These are phyloP conservation scores for Acanthoscelides obtectus DNA, from an alignment of 2,888 invertebrate species.

Conservation along the genomic window DNA sequence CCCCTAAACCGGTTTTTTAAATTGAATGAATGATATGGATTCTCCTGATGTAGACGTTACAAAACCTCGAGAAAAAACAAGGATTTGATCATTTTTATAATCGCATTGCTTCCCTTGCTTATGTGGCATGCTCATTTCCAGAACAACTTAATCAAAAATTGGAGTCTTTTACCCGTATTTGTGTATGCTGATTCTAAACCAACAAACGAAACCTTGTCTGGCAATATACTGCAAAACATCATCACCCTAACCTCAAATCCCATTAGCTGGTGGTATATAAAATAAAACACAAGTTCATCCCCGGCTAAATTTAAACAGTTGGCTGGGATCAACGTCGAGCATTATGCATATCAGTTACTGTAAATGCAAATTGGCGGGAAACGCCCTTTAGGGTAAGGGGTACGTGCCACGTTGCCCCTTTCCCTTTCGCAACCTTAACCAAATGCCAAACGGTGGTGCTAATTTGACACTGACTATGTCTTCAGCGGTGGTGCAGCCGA, in stretches of 20 bases:
- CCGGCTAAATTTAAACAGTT: constrained; percentile 13
- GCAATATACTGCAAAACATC: not conserved
- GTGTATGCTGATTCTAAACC: too few species aligned
- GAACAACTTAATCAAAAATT: too few species aligned
- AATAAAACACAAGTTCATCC: not conserved
- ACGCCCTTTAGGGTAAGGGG: constrained; percentile 13
- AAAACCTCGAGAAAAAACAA: too few species aligned
- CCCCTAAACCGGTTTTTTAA: too few species aligned
- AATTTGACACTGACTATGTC: constrained; percentile 38
- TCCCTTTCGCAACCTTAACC: constrained; percentile 38
- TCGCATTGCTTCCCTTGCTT: too few species aligned
- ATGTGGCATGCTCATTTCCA: too few species aligned
- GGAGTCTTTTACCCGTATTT: too few species aligned
- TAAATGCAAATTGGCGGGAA: constrained; percentile 39
- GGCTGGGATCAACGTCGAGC: constrained; percentile 10
- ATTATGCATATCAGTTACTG: constrained; percentile 45
- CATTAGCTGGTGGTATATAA: not conserved
- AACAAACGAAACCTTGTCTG: not conserved
- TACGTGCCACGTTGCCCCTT: not conserved
- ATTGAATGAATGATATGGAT: too few species aligned
- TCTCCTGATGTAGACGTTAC: too few species aligned
- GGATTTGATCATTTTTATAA: too few species aligned
- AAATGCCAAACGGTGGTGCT: constrained; percentile 41
- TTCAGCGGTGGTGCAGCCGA: not conserved
- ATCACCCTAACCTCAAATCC: not conserved